These are phyloP conservation scores for Drosophila leontia DNA, from an alignment of 1,140 invertebrate species.

Conservation along the genomic window DNA sequence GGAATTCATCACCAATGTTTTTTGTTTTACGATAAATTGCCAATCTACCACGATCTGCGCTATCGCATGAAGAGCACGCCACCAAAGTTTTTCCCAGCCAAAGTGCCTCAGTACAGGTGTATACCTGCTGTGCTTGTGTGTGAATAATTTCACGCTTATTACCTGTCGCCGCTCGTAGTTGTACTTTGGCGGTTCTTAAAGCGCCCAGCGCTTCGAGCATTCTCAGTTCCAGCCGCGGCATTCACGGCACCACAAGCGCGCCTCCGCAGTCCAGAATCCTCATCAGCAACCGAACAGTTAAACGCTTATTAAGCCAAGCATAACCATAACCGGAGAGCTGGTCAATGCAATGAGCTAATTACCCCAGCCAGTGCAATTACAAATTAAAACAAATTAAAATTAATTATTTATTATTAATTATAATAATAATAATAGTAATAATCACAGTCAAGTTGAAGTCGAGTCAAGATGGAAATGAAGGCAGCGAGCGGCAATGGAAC, in stretches of 20 bases:
- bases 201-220: constrained; percentile 48
- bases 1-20: too few relatives aligned
- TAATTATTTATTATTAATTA: background rate
- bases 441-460: background rate
- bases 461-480: constrained; percentile 12
- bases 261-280: constrained; percentile 24
- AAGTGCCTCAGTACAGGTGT: background rate
- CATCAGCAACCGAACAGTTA: background rate
- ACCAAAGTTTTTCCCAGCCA: constrained; percentile 11
- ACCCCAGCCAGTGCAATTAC: constrained; percentile 11
- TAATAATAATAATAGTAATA: background rate
- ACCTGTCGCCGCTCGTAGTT: constrained; percentile 47
- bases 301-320: constrained; percentile 4
- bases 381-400: background rate
- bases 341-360: constrained; percentile 38
- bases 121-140: constrained; percentile 4
- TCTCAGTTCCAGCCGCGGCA: constrained; percentile 77
- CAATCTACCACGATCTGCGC: constrained; percentile 10
- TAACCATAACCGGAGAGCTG: constrained; percentile 29
- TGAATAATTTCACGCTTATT: constrained; percentile 65
- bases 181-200: constrained; percentile 73
- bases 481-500: constrained; percentile 1
- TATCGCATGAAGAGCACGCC: constrained; percentile 32
- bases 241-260: constrained; percentile 70
- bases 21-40: too few relatives aligned